Conservation (phyloP, 2,888 invertebrate genomes). For the Pachliopta kotzebuea region DNA sequence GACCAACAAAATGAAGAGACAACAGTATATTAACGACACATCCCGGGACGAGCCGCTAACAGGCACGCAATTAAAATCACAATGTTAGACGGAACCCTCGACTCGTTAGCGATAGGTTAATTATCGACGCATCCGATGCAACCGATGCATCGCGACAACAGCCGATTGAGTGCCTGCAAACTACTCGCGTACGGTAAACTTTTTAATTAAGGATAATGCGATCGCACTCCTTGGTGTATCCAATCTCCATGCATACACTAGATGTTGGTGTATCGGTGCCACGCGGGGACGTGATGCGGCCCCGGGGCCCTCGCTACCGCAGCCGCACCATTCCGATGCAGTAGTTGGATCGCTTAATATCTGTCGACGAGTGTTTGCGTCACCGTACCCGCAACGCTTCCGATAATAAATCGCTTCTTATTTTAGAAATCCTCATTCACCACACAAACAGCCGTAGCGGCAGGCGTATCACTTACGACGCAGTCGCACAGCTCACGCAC, state of each 20-base stretch:
- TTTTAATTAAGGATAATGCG: no score
- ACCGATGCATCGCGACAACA: no score
- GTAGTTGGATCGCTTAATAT: conserved; percentile 64
- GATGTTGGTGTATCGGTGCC: no score
- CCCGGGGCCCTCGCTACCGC: neutral
- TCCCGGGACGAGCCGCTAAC: conserved; percentile 62
- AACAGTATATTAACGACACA: conserved; percentile 76
- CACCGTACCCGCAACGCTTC: conserved; percentile 66
- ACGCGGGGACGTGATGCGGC: no score
- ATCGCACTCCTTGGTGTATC: no score
- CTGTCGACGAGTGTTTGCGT: conserved; percentile 76
- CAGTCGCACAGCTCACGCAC: conserved; percentile 59
- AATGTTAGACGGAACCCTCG: conserved; percentile 36
- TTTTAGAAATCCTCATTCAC: conserved; percentile 76
- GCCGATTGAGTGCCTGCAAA: no score
- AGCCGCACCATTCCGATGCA: neutral
- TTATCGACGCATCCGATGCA: conserved; percentile 46
- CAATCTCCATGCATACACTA: no score
- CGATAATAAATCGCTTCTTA: conserved; percentile 75
- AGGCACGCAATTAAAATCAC: conserved; percentile 63
- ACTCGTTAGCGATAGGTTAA: conserved; percentile 16
- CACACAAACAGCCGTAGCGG: conserved; percentile 56
- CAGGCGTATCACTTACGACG: conserved; percentile 60
- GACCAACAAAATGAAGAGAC: conserved; percentile 64
- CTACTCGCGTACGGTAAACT: no score